Base-by-base conservation (phyloP, 2,888 invertebrate species). In the Bombylius discolor region DNA sequence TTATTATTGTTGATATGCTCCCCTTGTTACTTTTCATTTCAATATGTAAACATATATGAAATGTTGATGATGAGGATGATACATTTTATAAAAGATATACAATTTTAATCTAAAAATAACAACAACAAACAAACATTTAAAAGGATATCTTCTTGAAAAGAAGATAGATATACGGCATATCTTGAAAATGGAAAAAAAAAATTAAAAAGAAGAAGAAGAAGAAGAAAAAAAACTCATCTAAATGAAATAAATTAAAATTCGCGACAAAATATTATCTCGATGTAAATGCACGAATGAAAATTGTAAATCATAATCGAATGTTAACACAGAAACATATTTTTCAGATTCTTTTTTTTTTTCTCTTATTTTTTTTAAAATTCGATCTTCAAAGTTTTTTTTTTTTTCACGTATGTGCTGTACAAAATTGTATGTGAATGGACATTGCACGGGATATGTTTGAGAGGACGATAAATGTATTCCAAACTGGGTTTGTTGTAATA, bases 201-300 rank as follows among this genome's bases (percentile, higher is more conserved):
- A 23, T 23, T 23, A 23, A 23, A 23, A 23, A 23, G 23, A 23
- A 23, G 1, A 23, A 23, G 23, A 23, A 23, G 23, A 23, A 23
- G 23, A 23, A 1, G 23, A 23, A 23, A 23, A 23, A 45, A 55
- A 55, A 55, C 45, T 55, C 51, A 55, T 47, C 47, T 55, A 51
- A 56, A 49, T 52, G 56, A 56, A 56, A 56, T 56, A 56, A 56
- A 49, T 56, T 56, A 52, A 56, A 56, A 56, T 49, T 49, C 52
- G 56, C 56, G 56, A 56, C 56, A 56, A 56, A 56, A 56, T 56
- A 56, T 52, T 56, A 56, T 56, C 55, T 55, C 52, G 49, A 56
- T 56, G 56, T 52, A 46, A 56, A 56, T 56, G 52, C 36, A 52
- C 33, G 46, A 49, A 56, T 52, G 52, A 14, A 33, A 42, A 32